These are phyloP conservation scores for Oscheius sp. DNA, from an alignment of 2,888 invertebrate genomes.

Conservation along the genomic window DNA sequence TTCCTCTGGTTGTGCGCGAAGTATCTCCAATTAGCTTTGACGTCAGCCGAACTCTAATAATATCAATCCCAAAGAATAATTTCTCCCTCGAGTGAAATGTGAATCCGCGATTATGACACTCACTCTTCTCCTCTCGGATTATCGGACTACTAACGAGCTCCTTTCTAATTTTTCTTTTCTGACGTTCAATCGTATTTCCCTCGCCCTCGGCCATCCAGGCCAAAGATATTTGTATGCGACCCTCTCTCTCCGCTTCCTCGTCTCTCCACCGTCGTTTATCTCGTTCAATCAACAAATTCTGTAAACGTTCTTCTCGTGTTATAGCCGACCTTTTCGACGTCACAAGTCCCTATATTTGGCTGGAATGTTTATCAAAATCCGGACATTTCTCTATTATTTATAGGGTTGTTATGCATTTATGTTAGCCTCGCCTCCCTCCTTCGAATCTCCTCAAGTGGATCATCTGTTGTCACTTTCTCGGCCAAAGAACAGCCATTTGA, in stretches of 20 bases:
- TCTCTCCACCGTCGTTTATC: neutral
- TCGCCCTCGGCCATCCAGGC: neutral
- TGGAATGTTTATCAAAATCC: neutral
- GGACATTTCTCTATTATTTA: neutral
- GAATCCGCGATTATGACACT: neutral
- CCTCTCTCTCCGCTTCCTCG: neutral
- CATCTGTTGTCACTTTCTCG: too few species aligned
- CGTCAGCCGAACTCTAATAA: too few species aligned
- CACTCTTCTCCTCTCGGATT: neutral
- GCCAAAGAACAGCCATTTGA: too few species aligned
- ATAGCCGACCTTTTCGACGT: neutral
- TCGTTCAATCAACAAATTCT: neutral
- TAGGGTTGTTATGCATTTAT: conserved; percentile 3
- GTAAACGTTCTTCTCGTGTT: neutral
- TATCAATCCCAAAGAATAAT: too few species aligned
- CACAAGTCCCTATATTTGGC: neutral
- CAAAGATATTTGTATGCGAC: neutral
- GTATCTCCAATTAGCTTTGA: too few species aligned
- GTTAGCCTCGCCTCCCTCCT: neutral
- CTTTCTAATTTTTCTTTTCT: neutral
- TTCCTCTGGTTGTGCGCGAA: too few species aligned
- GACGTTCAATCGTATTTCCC: neutral
- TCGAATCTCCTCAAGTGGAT: too few species aligned
- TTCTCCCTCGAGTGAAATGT: too few species aligned
- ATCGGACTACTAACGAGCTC: neutral